Conservation (phyloP, 1,140 invertebrate species). For the Ceratina calcarata region DNA sequence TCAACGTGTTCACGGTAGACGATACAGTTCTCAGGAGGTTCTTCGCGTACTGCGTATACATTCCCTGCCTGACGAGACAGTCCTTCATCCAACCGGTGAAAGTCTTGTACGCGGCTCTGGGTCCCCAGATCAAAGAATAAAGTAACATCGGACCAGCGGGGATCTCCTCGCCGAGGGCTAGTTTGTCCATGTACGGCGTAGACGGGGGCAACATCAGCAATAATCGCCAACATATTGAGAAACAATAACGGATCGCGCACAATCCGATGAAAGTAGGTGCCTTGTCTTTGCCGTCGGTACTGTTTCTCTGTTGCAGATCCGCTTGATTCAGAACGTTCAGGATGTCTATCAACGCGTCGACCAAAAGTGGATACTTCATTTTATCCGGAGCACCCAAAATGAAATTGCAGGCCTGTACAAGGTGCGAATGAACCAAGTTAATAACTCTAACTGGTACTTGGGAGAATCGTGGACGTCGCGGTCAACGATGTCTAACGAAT, state of each 20-base stretch:
- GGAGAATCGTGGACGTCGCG: not conserved
- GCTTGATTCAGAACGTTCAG: conserved; percentile 86
- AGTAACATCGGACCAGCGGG: conserved; percentile 83
- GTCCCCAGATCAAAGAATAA: conserved; percentile 88
- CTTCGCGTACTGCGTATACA: conserved; percentile 91
- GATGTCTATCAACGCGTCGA: conserved; percentile 92
- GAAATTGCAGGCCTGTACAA: conserved; percentile 91
- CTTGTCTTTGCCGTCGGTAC: conserved; percentile 79
- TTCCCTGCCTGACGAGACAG: conserved; percentile 93
- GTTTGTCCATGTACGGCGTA: conserved; percentile 90
- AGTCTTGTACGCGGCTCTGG: conserved; percentile 84
- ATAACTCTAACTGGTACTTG: not conserved
- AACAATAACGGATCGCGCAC: conserved; percentile 94
- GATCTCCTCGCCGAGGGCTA: conserved; percentile 84
- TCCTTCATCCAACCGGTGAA: conserved; percentile 88
- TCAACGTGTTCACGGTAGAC: conserved; percentile 83
- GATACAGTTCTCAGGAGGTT: conserved; percentile 87
- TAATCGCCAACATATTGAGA: conserved; percentile 91
- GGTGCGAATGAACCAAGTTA: not conserved
- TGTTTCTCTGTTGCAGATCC: conserved; percentile 78
- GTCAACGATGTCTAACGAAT: no score
- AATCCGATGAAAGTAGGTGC: conserved; percentile 84
- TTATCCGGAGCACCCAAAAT: conserved; percentile 94
- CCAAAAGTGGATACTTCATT: conserved; percentile 92
- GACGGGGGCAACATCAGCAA: conserved; percentile 92